Evolutionary conservation across 2,888 invertebrate species (phyloP), one percentile per base, ranked within the genome.

Genomic region (Tolmerus cingulatus): DNA sequence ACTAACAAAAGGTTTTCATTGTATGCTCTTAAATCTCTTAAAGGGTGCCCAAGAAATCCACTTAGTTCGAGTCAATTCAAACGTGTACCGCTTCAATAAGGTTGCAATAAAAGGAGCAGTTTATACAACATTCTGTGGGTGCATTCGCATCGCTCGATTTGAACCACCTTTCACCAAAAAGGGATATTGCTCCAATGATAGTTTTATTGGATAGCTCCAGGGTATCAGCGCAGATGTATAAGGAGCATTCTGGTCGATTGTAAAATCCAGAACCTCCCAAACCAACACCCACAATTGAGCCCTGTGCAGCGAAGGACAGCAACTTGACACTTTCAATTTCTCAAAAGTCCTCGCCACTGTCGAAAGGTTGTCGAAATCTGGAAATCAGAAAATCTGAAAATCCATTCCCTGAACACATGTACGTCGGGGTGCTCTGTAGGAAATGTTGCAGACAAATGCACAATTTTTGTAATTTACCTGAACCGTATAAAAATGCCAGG

Each of bases 401-500:
- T 66, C 66, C 40, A 76, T 76, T 51, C 40, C 76, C 14, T 16
- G 76, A 76, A 40, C 76, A 76, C 23, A 23, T 66, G 76, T 19
- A 37, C 14, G 16, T 12, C 7, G 74, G 27, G 12, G 34, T 30
- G 1, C 37, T 37, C 16, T 14, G 76, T 34, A 19, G 19, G 19
- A 37, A 34, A 66, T 37, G 14, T 30, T 30, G 85, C 74, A 74
- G 34, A 85, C 74, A 85, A 85, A 85, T 85, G 85, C 85, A 85
- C 43, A 74, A 57, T 27, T 85, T 74, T 27, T 74, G 85, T 85
- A 85, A 85, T 85, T 74, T 46, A 74, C 74, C 30, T 85, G 85
- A 85, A 85, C 74, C 85, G 46, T 85, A 85, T 85, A 85, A 85
- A 84, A 85, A 85, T 85, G 74, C 57, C 85, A 85, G 74, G 85